A percentile compares a stretch with the other conserved stretches of the same genome.
phyloP scores from a whole-genome alignment of 2,797 vertebrate genomes.

The Enteromius afrohamiltoni region DNA sequence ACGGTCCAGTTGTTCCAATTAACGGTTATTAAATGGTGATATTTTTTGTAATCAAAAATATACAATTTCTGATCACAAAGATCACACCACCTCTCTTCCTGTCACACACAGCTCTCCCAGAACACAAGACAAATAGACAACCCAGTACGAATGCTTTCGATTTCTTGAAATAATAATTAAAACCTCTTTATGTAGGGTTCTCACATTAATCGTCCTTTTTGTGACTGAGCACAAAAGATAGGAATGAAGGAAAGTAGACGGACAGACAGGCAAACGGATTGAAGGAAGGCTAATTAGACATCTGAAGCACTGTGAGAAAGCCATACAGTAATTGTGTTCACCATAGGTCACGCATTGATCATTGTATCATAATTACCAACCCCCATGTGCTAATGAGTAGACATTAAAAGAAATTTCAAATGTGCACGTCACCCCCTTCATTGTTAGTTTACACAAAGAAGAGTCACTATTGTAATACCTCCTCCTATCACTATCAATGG shows the following conservation, averaged over 20 bases:
- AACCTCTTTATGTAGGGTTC: neutral
- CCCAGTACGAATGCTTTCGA: neutral
- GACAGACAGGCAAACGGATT: neutral
- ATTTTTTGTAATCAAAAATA: no score
- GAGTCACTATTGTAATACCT: neutral
- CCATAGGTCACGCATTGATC: neutral
- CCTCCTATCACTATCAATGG: no score
- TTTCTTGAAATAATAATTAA: constrained; percentile 1
- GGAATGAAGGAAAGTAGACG: neutral
- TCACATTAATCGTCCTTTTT: neutral
- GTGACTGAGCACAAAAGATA: neutral
- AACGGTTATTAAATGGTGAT: neutral
- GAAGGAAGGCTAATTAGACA: neutral
- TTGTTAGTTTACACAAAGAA: neutral
- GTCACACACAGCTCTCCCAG: neutral
- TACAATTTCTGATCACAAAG: no score
- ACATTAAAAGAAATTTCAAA: neutral
- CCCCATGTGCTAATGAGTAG: neutral
- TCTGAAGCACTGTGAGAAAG: neutral
- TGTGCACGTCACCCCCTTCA: neutral
- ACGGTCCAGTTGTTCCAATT: no score
- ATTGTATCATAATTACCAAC: neutral
- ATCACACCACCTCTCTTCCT: no score
- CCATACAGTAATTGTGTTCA: neutral
- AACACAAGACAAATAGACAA: neutral